These are phyloP conservation scores for Gorilla gorilla DNA, from an alignment of 2,113 vertebrate genomes.

Conservation along the genomic window DNA sequence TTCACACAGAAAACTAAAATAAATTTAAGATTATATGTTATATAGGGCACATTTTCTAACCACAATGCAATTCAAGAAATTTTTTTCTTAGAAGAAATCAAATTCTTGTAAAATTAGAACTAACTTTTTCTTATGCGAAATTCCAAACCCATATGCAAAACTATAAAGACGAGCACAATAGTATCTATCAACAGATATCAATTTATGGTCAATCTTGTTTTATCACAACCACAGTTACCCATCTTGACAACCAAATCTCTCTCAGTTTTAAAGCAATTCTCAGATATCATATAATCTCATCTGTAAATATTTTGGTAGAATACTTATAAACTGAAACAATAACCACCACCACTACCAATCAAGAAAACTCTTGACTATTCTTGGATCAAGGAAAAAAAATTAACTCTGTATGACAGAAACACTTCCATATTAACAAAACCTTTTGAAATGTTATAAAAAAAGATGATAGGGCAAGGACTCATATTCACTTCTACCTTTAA, in stretches of 20 bases:
- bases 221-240: neutral
- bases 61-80: neutral
- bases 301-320: neutral
- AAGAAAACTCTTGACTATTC: neutral
- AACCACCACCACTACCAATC: neutral
- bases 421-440: neutral
- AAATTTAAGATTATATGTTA: conserved; percentile 39
- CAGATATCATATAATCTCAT: neutral
- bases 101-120: conserved; percentile 38
- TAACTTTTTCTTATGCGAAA: neutral
- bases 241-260: neutral
- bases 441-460: neutral
- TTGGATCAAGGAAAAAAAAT: neutral
- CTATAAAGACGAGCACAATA: neutral
- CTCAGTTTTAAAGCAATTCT: neutral
- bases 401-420: neutral
- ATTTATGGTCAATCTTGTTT: neutral
- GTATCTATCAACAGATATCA: neutral
- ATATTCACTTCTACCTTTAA: neutral
- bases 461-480: neutral
- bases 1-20: neutral
- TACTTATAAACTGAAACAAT: neutral
- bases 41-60: neutral
- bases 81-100: conserved; percentile 6
- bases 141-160: neutral